Evolutionary conservation across 2,113 vertebrate genomes (phyloP).

Genomic region (Synchiropus splendidus): DNA sequence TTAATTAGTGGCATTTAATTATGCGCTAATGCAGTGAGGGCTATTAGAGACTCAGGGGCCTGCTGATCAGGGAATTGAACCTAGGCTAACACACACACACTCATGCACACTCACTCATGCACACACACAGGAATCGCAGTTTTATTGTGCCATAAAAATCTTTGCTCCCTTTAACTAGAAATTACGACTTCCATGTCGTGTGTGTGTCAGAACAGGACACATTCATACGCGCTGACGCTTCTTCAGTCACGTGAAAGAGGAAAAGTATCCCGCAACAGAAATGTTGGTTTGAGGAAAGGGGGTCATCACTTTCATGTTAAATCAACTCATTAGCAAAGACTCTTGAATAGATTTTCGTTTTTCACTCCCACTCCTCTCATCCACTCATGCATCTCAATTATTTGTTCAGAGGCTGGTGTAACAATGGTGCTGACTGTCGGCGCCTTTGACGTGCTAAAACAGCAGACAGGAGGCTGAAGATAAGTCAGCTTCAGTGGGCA

Average conservation of each 20-base stretch:
- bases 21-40: slow-evolving; percentile 52
- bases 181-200: slow-evolving; percentile 42
- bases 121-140: slow-evolving; percentile 10
- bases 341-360: slow-evolving; percentile 59
- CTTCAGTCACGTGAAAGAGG: too few relatives aligned
- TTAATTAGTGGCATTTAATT: slow-evolving; percentile 66
- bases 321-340: slow-evolving; percentile 58
- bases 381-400: slow-evolving; percentile 83
- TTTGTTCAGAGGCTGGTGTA: slow-evolving; percentile 81
- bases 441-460: slow-evolving; percentile 90
- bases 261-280: too few relatives aligned
- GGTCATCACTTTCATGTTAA: slow-evolving; percentile 11
- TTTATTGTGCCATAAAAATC: slow-evolving; percentile 19
- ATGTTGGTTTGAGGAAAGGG: slow-evolving; percentile 5
- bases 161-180: slow-evolving; percentile 46
- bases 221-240: too few relatives aligned
- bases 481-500: slow-evolving; percentile 54
- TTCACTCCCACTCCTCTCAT: slow-evolving; percentile 64
- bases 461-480: slow-evolving; percentile 63
- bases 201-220: too few relatives aligned
- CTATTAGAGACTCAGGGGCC: slow-evolving; percentile 60
- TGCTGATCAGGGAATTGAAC: slow-evolving; percentile 58
- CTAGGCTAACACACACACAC: slow-evolving; percentile 35
- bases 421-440: slow-evolving; percentile 74
- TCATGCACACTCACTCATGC: slow-evolving; percentile 12